Evolutionary conservation across 1,140 invertebrate species (phyloP).

Genomic region (Dermatophagoides farinae): DNA sequence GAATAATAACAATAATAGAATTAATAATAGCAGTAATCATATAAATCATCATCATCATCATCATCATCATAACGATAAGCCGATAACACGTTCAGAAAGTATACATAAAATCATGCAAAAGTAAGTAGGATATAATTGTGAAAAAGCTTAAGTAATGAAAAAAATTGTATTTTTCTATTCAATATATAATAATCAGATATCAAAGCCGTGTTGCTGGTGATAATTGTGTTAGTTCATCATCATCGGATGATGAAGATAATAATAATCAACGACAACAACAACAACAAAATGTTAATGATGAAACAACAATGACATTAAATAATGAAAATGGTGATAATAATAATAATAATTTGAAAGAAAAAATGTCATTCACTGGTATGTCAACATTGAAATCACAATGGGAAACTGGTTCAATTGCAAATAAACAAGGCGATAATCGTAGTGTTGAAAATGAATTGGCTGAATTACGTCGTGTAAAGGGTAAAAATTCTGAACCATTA

Average conservation of each 20-base stretch:
- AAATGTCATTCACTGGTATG: constrained; percentile 48
- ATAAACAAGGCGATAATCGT: neutral
- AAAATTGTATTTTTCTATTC: too few relatives aligned
- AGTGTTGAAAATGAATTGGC: constrained; percentile 63
- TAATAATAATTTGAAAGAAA: constrained; percentile 7
- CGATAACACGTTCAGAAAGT: constrained; percentile 46
- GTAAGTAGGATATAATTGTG: too few relatives aligned
- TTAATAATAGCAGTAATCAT: constrained; percentile 10
- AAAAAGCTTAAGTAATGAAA: too few relatives aligned
- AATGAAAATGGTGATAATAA: constrained; percentile 23
- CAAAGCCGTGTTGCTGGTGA: constrained; percentile 23
- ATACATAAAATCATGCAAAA: constrained; percentile 57
- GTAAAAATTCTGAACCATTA: constrained; percentile 27
- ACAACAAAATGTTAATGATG: neutral
- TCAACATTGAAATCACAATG: constrained; percentile 39
- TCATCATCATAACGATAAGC: constrained; percentile 29
- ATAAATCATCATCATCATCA: constrained; percentile 37
- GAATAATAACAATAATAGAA: constrained; percentile 28
- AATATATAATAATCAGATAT: too few relatives aligned
- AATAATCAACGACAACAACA: constrained; percentile 13
- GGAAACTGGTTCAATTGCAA: constrained; percentile 23
- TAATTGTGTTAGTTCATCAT: constrained; percentile 18
- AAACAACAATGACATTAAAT: constrained; percentile 3
- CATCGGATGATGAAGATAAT: constrained; percentile 17
- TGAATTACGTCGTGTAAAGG: constrained; percentile 37